Percentiles rank a stretch among this genome's conserved stretches.
Evolutionary conservation across 2,888 invertebrate species (phyloP).

Genomic region (Zhengitettix transpicula): DNA sequence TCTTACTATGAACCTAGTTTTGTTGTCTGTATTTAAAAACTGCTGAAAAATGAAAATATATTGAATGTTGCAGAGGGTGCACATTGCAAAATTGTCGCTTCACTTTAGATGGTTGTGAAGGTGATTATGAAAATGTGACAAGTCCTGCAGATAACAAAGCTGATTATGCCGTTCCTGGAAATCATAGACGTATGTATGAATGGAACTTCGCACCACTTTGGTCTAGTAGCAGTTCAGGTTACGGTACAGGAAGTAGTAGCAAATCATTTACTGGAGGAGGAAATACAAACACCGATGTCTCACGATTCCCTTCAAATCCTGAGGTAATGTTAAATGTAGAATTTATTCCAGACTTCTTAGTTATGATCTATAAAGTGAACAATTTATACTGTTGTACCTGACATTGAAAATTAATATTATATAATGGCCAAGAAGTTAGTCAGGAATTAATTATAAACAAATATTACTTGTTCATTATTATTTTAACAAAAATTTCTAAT

Average conservation of each 20-base stretch:
- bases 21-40: no score
- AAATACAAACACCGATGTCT: constrained; percentile 10
- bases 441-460: no score
- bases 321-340: constrained; percentile 20
- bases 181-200: constrained; percentile 39
- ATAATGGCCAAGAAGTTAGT: no score
- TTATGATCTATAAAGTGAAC: no score
- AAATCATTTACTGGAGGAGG: constrained; percentile 24
- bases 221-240: constrained; percentile 67
- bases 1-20: no score
- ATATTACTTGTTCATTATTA: no score
- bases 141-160: constrained; percentile 1
- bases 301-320: constrained; percentile 24
- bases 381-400: no score
- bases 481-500: no score
- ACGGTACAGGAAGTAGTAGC: constrained; percentile 53
- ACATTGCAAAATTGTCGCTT: constrained; percentile 45
- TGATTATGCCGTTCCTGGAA: constrained; percentile 5
- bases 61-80: constrained; percentile 34
- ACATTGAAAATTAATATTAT: no score
- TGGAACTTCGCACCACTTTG: constrained; percentile 61
- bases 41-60: no score
- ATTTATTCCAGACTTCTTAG: no score
- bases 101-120: constrained; percentile 21
- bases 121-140: constrained; percentile 50